phyloP scores from a whole-genome alignment of 2,797 vertebrate species.

The Syngnathus rostellatus region DNA sequence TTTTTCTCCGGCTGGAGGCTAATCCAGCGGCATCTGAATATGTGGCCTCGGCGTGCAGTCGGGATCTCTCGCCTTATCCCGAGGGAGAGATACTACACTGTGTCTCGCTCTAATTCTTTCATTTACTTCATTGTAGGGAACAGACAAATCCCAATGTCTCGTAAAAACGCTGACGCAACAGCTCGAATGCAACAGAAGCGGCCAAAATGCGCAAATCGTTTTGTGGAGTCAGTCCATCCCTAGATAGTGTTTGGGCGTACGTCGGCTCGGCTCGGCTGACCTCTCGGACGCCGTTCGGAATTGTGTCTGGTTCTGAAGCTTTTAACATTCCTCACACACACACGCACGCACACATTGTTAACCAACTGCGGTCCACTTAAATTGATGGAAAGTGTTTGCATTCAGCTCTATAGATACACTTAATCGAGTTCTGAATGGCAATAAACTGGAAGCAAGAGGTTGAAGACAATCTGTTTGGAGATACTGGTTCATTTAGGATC shows the following conservation, averaged over 20 bases:
- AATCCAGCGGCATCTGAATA: slow-evolving; percentile 62
- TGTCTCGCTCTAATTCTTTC: slow-evolving; percentile 38
- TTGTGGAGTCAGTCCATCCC: not conserved
- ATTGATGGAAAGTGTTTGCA: slow-evolving; percentile 57
- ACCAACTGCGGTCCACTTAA: slow-evolving; percentile 48
- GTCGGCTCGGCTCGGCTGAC: not conserved
- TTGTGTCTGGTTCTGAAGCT: slow-evolving; percentile 7
- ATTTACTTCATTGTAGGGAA: slow-evolving; percentile 39
- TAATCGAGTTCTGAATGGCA: slow-evolving; percentile 1
- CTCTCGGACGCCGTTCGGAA: not conserved
- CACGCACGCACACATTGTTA: slow-evolving; percentile 57
- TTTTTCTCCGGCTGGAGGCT: slow-evolving; percentile 56
- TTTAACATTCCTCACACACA: slow-evolving; percentile 68
- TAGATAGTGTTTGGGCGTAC: not conserved
- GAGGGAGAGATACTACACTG: slow-evolving; percentile 39
- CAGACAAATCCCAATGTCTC: slow-evolving; percentile 38
- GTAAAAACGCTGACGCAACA: slow-evolving; percentile 17
- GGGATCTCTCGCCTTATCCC: slow-evolving; percentile 53
- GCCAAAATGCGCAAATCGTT: not conserved
- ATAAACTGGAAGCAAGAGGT: not conserved
- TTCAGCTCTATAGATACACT: slow-evolving; percentile 33
- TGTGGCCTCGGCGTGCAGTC: slow-evolving; percentile 51
- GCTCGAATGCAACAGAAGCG: not conserved
- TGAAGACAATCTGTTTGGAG: not conserved
- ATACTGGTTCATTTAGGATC: slow-evolving; percentile 1